phyloP scores from a whole-genome alignment of 2,888 invertebrate species.

The Ptychoptera albimana region DNA sequence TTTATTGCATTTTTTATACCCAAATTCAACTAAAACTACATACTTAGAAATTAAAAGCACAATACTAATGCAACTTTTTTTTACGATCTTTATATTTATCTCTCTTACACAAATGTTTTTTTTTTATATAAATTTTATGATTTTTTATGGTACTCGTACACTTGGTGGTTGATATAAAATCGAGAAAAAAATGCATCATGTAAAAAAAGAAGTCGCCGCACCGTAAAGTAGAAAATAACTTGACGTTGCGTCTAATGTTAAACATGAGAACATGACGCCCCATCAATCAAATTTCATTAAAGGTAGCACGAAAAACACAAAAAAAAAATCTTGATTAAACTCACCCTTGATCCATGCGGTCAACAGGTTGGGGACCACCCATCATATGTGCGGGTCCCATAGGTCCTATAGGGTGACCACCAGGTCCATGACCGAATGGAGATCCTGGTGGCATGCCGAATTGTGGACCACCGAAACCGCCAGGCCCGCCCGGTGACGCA shows the following conservation, averaged over 20 bases:
- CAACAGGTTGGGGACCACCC: slow-evolving; percentile 60
- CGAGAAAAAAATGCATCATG: neutral
- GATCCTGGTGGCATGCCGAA: slow-evolving; percentile 57
- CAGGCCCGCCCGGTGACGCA: slow-evolving; percentile 35
- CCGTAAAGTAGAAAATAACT: neutral
- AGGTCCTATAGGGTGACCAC: slow-evolving; percentile 36
- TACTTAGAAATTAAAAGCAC: no score
- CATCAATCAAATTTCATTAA: neutral
- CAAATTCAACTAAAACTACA: no score
- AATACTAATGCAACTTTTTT: no score
- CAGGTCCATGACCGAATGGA: slow-evolving; percentile 51
- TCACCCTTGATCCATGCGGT: slow-evolving; percentile 63
- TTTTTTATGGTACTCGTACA: no score
- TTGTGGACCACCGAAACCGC: slow-evolving; percentile 46
- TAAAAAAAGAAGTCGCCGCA: neutral
- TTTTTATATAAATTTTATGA: no score
- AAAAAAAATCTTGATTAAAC: slow-evolving; percentile 19
- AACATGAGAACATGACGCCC: neutral
- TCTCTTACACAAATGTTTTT: no score
- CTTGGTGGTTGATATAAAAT: no score
- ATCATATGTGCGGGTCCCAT: slow-evolving; percentile 40
- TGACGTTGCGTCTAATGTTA: neutral
- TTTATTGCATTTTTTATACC: no score
- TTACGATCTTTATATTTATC: no score
- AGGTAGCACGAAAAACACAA: neutral